phyloP scores from a whole-genome alignment of 2,113 vertebrate genomes.

The Smithornis capensis region DNA sequence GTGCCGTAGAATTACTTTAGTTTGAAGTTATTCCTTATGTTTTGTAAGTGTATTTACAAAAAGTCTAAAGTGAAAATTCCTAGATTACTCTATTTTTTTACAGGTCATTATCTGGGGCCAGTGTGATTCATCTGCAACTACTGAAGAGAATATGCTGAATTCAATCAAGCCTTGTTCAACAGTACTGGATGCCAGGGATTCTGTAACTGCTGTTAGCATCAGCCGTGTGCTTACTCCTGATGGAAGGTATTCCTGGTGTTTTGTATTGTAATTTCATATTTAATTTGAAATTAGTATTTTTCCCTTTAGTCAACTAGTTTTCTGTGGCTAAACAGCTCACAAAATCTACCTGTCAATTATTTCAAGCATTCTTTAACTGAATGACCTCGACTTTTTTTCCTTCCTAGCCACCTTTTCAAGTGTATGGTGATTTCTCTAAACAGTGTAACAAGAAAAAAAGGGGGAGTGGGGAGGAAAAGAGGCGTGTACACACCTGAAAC shows the following conservation, averaged over 20 bases:
- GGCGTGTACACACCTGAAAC: not conserved
- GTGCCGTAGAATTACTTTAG: not conserved
- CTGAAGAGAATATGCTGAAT: conserved; percentile 15
- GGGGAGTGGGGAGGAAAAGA: not conserved
- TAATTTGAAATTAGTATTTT: not conserved
- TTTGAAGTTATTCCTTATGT: not conserved
- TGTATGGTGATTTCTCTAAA: not conserved
- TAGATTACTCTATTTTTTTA: not conserved
- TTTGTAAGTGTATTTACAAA: not conserved
- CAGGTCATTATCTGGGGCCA: conserved; percentile 92
- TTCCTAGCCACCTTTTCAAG: not conserved
- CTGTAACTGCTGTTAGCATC: conserved; percentile 87
- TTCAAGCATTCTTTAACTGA: not conserved
- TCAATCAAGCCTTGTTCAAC: conserved; percentile 82
- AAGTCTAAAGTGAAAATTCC: not conserved
- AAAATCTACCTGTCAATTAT: not conserved
- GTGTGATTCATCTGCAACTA: conserved; percentile 48
- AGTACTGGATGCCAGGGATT: conserved; percentile 85
- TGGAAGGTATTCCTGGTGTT: conserved; percentile 74
- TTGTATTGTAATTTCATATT: not conserved
- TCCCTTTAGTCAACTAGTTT: not conserved
- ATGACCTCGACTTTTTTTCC: not conserved
- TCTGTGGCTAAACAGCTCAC: not conserved
- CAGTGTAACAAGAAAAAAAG: not conserved
- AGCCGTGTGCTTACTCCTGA: conserved; percentile 74